Base-by-base conservation (phyloP, 2,113 vertebrate genomes). In the Tor tambroides region DNA sequence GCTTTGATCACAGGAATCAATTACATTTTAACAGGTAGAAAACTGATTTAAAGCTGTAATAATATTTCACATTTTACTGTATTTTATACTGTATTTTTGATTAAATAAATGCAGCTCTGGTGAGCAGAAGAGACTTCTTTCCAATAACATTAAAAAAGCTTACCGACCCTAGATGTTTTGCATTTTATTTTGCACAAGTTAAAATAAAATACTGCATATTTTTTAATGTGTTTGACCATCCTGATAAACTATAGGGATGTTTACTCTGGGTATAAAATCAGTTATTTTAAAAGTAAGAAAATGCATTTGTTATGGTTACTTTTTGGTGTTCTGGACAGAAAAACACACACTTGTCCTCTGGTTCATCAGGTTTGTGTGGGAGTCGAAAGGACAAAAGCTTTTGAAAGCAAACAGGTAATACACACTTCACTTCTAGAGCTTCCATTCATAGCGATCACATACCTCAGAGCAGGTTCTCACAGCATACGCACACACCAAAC, bases 401-500 rank as follows among this genome's bases (percentile, higher is more conserved):
- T 49, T 49, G 19, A 35, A 0, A 35, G 30, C 10, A 38, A 56
- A 54, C 19, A 86, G 46, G 46, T 46, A 41, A 32, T 4, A 32
- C 26, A 7, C 30, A 30, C 56, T 43, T 54, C 23, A 83, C 63
- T 21, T 65, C 19, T 65, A 75, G 15, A 75, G 41, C 43, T 54
- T 69, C 32, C 76, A 9, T 78, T 84, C 80, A 84, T 19, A 26
- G 3, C 2, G 21, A 2, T 3, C 49, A 46, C 41, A 49, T 54
- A 5, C 23, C 63, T 78, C 28, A n/a, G 32, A 35, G 7, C 65
- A 88, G 85, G 76, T 83, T 59, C 80, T 11, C 65, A n/a, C 63
- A 83, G 80, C 17, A 19, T 43, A 21, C 75, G 32, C 17, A 54
- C 28, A 78, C 54, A 8, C 77, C 85, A 72, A 86, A 86, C 76